phyloP scores from a whole-genome alignment of 2,888 invertebrate species.

The Polydrusus pterygomalis region DNA sequence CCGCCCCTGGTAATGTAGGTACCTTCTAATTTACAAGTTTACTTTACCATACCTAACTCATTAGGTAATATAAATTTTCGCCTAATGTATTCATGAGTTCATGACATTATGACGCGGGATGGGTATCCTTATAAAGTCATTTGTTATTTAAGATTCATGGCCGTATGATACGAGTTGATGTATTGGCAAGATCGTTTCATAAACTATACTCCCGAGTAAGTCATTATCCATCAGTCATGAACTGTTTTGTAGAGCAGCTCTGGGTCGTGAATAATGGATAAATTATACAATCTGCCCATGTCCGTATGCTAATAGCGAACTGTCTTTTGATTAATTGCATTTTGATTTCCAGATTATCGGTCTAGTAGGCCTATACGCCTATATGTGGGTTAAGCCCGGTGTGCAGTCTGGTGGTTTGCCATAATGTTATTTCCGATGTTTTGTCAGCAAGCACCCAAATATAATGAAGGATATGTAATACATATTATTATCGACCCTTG shows the following conservation, averaged over 20 bases:
- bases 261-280: constrained; percentile 66
- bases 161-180: constrained; percentile 57
- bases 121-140: constrained; percentile 52
- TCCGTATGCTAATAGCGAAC: constrained; percentile 67
- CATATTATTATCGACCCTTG: too few relatives aligned
- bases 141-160: constrained; percentile 54
- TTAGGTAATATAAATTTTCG: constrained; percentile 34
- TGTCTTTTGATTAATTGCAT: constrained; percentile 70
- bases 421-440: constrained; percentile 33
- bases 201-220: constrained; percentile 61
- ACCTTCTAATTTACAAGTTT: too few relatives aligned
- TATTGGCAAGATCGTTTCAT: constrained; percentile 58
- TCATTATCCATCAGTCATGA: constrained; percentile 67
- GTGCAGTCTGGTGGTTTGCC: constrained; percentile 52
- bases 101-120: constrained; percentile 42
- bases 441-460: background rate
- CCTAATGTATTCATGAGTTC: constrained; percentile 40
- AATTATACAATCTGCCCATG: constrained; percentile 67
- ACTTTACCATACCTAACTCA: constrained; percentile 37
- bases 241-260: constrained; percentile 57
- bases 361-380: constrained; percentile 63
- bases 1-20: too few relatives aligned
- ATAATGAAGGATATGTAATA: too few relatives aligned
- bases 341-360: constrained; percentile 71
- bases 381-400: constrained; percentile 57